Base-by-base conservation (phyloP, 2,113 vertebrate species). In the Chionis minor region DNA sequence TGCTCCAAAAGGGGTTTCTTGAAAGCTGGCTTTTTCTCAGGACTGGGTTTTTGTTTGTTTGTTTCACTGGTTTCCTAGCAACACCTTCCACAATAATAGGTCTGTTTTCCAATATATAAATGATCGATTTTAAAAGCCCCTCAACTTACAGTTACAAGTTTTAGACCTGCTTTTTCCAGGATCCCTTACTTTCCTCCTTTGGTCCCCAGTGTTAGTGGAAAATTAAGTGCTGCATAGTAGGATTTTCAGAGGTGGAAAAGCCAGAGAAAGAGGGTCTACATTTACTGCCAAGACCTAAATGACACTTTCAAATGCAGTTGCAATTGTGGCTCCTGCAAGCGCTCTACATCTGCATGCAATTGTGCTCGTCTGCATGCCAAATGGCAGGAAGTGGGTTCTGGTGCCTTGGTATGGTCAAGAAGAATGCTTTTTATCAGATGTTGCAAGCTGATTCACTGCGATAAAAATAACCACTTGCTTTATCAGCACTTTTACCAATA, bases 51-150 rank as follows among this genome's bases (percentile, higher is more conserved):
- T 88, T 78, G 80, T 80, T 86, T 91, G 33, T 63, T 75, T 40
- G 40, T 79, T 89, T 83, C 90, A n/a, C 0, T 77, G 58, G 90
- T 96, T 82, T 90, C 96, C 93, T 80, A 96, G 96, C 96, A 96
- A 97, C 94, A 82, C 38, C 72, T 80, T 82, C 70, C 79, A 96
- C 74, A 94, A 83, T 61, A 89, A 79, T 3, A 88, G 51, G 88
- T 66, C 81, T 95, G 49, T 92, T 62, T 90, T 61, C 62, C 66
- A 82, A 73, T 80, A 95, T 82, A 73, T 90, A 87, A 94, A 94
- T 75, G 35, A 89, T 52, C 47, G 65, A 86, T 89, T 96, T 96
- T 81, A 49, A 91, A 91, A 94, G 67, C 17, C 30, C n/a, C 51
- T 79, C 62, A 65, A 77, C 45, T 90, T 87, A 30, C 1, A 74